These are phyloP conservation scores for Drosophila bunnanda DNA, from an alignment of 2,888 invertebrate genomes.

Conservation along the genomic window DNA sequence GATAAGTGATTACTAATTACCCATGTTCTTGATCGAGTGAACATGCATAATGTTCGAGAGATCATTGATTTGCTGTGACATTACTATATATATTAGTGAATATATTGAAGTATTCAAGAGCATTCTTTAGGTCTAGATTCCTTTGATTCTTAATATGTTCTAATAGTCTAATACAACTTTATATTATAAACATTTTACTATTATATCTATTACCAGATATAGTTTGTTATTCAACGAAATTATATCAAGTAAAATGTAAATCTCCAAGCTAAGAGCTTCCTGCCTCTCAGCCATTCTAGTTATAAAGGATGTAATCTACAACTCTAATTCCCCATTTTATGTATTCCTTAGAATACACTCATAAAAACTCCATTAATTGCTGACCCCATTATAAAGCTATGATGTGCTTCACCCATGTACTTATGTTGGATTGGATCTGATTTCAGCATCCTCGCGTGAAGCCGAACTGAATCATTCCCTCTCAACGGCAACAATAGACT, in stretches of 20 bases:
- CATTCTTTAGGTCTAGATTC: background rate
- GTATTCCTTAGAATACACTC: slow-evolving; percentile 1
- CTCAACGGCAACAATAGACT: slow-evolving; percentile 49
- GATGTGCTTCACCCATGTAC: background rate
- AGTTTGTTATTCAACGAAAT: background rate
- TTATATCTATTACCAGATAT: background rate
- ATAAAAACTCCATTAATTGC: slow-evolving; percentile 1
- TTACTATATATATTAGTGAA: background rate
- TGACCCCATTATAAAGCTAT: background rate
- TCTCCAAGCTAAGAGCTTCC: too few relatives aligned
- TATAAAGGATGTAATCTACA: background rate
- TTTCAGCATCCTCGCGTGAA: slow-evolving; percentile 26
- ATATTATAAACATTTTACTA: background rate
- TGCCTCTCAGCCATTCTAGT: background rate
- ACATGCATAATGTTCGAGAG: background rate
- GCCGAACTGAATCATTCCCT: slow-evolving; percentile 51
- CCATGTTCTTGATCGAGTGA: slow-evolving; percentile 19
- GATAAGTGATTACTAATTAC: slow-evolving; percentile 30
- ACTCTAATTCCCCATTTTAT: slow-evolving; percentile 1
- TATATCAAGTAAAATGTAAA: background rate
- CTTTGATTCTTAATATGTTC: background rate
- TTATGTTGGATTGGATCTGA: background rate
- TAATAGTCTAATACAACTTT: background rate
- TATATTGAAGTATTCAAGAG: background rate
- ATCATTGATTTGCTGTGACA: slow-evolving; percentile 4